A percentile compares a stretch with the other conserved stretches of the same genome.
Conservation (phyloP, 1,140 invertebrate species). For the Phymorhynchus buccinoides region DNA sequence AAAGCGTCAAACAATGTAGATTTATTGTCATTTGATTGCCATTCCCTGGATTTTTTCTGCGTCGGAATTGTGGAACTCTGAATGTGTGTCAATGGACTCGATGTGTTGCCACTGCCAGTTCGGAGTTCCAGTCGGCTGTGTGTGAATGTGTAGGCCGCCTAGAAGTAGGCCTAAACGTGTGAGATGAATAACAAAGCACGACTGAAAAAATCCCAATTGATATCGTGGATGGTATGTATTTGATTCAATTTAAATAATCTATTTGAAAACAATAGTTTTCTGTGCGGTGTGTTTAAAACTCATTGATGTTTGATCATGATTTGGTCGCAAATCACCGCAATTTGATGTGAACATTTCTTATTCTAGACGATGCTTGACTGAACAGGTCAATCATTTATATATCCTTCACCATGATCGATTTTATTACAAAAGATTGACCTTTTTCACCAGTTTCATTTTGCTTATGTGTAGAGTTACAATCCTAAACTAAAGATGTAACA, state of each 20-base stretch:
- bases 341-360: no score
- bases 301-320: no score
- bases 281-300: no score
- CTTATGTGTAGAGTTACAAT: no score
- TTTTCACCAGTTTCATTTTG: neutral
- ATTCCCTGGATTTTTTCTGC: neutral
- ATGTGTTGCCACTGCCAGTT: neutral
- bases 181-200: neutral
- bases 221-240: constrained; percentile 2
- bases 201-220: neutral
- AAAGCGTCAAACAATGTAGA: neutral
- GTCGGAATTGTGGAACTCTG: neutral
- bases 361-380: no score
- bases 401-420: no score
- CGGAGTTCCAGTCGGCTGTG: neutral
- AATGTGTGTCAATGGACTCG: neutral
- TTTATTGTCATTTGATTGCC: neutral
- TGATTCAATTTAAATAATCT: neutral
- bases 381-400: no score
- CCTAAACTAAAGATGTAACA: no score
- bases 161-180: no score
- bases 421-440: no score
- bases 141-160: neutral
- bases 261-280: neutral
- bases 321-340: no score